Conservation (phyloP, 1,140 invertebrate species). For the Lepidurus arcticus region DNA sequence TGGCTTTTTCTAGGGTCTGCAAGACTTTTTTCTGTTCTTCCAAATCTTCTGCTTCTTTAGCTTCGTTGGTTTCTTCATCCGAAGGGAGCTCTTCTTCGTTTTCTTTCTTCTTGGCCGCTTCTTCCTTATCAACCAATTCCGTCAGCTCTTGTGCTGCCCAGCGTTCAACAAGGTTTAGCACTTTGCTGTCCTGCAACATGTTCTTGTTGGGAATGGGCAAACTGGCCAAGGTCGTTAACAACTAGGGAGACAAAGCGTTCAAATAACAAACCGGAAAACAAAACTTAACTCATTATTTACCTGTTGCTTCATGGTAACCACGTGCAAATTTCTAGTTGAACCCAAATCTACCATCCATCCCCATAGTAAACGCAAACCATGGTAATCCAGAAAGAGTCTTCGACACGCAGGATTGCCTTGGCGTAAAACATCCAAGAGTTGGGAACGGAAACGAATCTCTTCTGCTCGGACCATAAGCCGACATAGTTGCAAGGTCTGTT, state of each 20-base stretch:
- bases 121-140: constrained; percentile 24
- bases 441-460: constrained; percentile 62
- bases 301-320: constrained; percentile 46
- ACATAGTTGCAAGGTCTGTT: constrained; percentile 78
- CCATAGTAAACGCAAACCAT: constrained; percentile 80
- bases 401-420: constrained; percentile 71
- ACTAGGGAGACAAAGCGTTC: constrained; percentile 51
- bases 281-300: constrained; percentile 36
- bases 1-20: background rate
- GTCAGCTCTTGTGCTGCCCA: constrained; percentile 52
- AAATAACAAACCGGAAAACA: constrained; percentile 25
- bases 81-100: constrained; percentile 31
- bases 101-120: constrained; percentile 26
- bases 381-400: constrained; percentile 88
- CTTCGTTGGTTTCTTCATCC: constrained; percentile 38
- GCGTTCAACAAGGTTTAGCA: constrained; percentile 66
- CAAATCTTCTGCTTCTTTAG: constrained; percentile 38
- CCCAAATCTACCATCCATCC: constrained; percentile 77
- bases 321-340: constrained; percentile 35
- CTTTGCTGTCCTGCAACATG: constrained; percentile 84
- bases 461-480: constrained; percentile 88
- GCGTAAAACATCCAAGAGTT: constrained; percentile 56
- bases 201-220: constrained; percentile 90
- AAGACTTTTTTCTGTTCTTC: constrained; percentile 4
- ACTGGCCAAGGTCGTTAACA: constrained; percentile 70